Conservation (phyloP, 2,113 vertebrate genomes). For the Neogale vison region DNA sequence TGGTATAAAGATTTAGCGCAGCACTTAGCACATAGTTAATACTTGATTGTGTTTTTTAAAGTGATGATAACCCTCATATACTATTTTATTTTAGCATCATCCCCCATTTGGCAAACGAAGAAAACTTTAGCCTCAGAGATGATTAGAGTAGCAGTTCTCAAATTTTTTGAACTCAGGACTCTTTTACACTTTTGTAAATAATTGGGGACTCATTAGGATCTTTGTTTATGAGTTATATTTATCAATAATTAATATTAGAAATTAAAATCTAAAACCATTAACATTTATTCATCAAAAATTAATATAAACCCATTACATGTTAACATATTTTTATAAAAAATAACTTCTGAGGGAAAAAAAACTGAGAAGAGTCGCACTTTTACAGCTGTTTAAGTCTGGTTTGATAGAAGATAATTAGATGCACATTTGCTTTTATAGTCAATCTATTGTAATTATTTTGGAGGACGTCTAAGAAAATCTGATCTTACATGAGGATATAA, state of each 20-base stretch:
- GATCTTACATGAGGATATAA: not conserved
- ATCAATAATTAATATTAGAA: conserved; percentile 6
- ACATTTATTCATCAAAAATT: not conserved
- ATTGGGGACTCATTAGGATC: not conserved
- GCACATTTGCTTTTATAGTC: not conserved
- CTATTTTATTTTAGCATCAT: not conserved
- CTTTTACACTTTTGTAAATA: not conserved
- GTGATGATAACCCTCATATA: not conserved
- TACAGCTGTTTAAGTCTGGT: not conserved
- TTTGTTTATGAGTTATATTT: not conserved
- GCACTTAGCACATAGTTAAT: not conserved
- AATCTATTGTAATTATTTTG: not conserved
- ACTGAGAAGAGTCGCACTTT: not conserved
- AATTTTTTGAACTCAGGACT: not conserved
- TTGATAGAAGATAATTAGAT: not conserved
- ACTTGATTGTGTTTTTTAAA: not conserved
- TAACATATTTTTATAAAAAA: conserved; percentile 21
- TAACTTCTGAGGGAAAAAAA: not conserved
- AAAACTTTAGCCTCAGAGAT: not conserved
- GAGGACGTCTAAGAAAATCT: not conserved
- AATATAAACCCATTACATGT: not conserved
- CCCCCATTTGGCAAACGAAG: not conserved
- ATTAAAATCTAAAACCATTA: not conserved
- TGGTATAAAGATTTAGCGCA: not conserved
- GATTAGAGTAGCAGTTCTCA: not conserved